Conservation (phyloP, 2,113 vertebrate genomes). For the Cygnus atratus region DNA sequence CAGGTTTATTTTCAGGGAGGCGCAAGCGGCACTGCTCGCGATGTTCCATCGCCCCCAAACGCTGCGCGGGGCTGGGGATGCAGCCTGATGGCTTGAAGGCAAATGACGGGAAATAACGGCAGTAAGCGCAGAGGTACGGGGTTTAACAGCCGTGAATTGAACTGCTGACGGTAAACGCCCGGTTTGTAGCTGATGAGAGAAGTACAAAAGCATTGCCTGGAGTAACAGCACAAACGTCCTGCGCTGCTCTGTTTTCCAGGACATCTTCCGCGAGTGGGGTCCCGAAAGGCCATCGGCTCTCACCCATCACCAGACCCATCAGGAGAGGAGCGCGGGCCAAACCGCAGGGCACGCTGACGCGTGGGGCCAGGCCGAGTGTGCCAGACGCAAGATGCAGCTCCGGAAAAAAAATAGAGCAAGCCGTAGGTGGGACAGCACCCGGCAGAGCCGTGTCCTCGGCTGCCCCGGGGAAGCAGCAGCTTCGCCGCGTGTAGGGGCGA, state of each 20-base stretch:
- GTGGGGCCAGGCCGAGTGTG: too few relatives aligned
- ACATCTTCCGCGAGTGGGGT: fast-evolving
- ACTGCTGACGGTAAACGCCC: fast-evolving
- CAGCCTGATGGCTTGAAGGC: background rate
- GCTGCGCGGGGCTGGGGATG: too few relatives aligned
- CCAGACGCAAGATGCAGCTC: too few relatives aligned
- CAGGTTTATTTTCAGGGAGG: background rate
- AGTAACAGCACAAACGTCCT: fast-evolving
- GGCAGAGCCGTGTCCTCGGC: fast-evolving
- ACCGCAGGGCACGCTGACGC: fast-evolving
- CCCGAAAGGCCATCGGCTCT: fast-evolving
- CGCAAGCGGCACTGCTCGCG: background rate
- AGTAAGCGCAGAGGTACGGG: background rate
- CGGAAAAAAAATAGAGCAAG: fast-evolving
- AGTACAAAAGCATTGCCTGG: fast-evolving
- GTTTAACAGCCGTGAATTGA: background rate
- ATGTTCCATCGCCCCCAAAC: too few relatives aligned
- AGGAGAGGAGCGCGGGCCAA: background rate
- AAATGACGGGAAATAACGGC: too few relatives aligned
- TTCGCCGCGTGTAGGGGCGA: fast-evolving
- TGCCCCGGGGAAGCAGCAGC: background rate
- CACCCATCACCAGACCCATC: background rate
- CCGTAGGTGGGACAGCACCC: background rate
- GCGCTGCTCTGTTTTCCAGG: fast-evolving
- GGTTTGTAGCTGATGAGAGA: background rate